A percentile compares a stretch with the other conserved stretches of the same genome.
Conservation (phyloP, 2,113 vertebrate genomes). For the Ctenomys sociabilis region DNA sequence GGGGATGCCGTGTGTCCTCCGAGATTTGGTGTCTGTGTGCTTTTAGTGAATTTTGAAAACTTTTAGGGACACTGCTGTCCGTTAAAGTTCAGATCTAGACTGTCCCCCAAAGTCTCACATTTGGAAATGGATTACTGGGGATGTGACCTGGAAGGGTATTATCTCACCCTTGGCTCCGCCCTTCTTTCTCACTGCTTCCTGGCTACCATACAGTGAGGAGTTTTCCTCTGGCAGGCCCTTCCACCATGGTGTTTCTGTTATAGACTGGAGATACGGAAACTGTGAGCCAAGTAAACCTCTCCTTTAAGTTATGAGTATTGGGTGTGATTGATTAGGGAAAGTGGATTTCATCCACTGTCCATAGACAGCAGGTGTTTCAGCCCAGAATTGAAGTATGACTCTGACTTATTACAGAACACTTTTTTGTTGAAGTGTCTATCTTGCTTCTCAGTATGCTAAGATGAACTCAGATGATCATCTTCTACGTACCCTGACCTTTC, state of each 20-base stretch:
- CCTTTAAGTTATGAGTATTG: neutral
- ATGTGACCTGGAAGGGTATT: neutral
- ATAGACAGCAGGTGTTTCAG: neutral
- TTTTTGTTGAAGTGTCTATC: fast-evolving
- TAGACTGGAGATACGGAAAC: neutral
- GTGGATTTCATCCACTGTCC: neutral
- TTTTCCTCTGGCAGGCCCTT: neutral
- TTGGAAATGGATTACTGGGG: neutral
- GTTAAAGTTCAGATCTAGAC: neutral
- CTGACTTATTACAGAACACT: fast-evolving
- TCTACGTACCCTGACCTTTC: fast-evolving
- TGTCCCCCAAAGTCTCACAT: neutral
- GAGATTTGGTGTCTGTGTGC: neutral
- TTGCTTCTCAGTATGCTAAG: fast-evolving
- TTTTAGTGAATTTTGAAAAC: neutral
- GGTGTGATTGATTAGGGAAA: neutral
- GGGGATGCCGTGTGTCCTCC: neutral
- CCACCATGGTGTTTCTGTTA: neutral
- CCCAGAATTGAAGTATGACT: neutral
- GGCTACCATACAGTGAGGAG: neutral
- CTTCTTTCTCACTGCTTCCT: neutral
- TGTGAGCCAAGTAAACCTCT: neutral
- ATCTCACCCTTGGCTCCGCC: neutral
- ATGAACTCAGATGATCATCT: neutral
- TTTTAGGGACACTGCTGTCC: neutral